Percentiles rank a stretch among this genome's conserved stretches.
These are phyloP conservation scores for Eurytoma californica DNA, from an alignment of 2,888 invertebrate species.

Conservation along the genomic window DNA sequence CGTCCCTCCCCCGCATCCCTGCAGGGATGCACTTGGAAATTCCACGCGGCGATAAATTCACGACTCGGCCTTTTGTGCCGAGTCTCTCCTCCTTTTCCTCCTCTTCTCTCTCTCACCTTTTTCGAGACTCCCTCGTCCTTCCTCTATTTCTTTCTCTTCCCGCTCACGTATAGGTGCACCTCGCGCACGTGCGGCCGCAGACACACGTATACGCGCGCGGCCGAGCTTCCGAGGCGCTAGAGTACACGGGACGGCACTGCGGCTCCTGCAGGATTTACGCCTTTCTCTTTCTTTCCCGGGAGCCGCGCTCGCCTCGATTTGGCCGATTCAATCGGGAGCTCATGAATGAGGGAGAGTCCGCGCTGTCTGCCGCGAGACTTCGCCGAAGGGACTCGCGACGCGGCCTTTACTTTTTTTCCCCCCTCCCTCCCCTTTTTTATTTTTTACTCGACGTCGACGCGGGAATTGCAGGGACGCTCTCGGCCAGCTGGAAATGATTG, in stretches of 20 bases:
- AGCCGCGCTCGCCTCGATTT: constrained; percentile 58
- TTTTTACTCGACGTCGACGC: neutral
- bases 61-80: constrained; percentile 43
- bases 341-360: constrained; percentile 64
- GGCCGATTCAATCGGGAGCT: constrained; percentile 63
- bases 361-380: neutral
- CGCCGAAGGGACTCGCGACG: neutral
- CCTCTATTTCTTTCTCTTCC: neutral
- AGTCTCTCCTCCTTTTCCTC: neutral
- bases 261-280: constrained; percentile 59
- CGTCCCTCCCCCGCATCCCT: neutral
- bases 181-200: neutral
- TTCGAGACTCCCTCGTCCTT: neutral
- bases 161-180: too few species aligned
- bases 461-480: neutral
- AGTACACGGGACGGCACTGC: neutral
- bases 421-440: neutral
- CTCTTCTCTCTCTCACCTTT: neutral
- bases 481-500: constrained; percentile 5
- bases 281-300: constrained; percentile 4
- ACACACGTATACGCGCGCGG: neutral
- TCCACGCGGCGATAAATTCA: constrained; percentile 53
- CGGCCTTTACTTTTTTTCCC: neutral
- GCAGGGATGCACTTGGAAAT: constrained; percentile 51
- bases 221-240: neutral